These are phyloP conservation scores for Caenorhabditis sinica DNA, from an alignment of 2,888 invertebrate genomes.

Conservation along the genomic window DNA sequence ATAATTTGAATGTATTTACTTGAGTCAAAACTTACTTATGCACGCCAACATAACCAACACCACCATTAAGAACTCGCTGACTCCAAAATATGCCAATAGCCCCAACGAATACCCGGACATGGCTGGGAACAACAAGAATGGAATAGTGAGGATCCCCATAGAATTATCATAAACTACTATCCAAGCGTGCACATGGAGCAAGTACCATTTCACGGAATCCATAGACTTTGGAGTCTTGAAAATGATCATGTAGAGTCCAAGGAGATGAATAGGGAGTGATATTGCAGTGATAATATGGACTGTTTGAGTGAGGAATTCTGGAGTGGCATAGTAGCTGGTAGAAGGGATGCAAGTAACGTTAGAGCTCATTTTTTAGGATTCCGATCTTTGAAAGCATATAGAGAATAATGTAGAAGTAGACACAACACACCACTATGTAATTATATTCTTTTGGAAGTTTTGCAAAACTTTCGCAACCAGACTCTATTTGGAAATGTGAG, in stretches of 20 bases:
- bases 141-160: background rate
- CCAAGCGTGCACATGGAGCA: background rate
- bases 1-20: too few relatives aligned
- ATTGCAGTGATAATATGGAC: constrained; percentile 7
- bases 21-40: background rate
- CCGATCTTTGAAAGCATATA: background rate
- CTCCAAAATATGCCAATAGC: background rate
- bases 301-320: background rate
- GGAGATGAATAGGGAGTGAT: constrained; percentile 8
- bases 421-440: too few relatives aligned
- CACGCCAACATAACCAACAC: background rate
- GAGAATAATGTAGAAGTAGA: too few relatives aligned
- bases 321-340: background rate
- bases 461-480: too few relatives aligned
- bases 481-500: too few relatives aligned
- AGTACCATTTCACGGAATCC: constrained; percentile 25
- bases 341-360: background rate
- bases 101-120: background rate
- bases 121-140: background rate
- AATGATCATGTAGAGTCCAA: background rate
- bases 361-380: background rate
- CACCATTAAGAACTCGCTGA: background rate
- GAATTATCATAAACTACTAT: background rate
- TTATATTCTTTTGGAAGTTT: too few relatives aligned
- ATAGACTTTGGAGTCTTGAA: constrained; percentile 18